These are phyloP conservation scores for Camelus dromedarius DNA, from an alignment of 2,113 vertebrate genomes.

Conservation along the genomic window DNA sequence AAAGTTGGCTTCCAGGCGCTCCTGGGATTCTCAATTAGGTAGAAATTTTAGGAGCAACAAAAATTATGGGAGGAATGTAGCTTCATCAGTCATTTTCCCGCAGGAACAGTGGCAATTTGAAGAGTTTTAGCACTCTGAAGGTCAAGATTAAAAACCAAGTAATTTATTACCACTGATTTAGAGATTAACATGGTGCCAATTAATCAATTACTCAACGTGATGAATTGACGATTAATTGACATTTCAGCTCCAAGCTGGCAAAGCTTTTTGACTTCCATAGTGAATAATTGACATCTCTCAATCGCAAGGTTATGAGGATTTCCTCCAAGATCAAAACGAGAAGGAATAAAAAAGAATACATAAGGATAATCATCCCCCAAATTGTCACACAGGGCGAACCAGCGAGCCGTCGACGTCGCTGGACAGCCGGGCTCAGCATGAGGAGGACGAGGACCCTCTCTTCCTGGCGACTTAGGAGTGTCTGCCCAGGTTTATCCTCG, in stretches of 20 bases:
- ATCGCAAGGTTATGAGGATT: constrained; percentile 36
- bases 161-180: constrained; percentile 88
- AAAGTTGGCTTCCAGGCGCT: constrained; percentile 67
- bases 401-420: accelerated
- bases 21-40: constrained; percentile 66
- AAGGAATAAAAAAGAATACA: background rate
- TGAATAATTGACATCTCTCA: constrained; percentile 67
- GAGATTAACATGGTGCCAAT: constrained; percentile 87
- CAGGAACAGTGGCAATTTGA: constrained; percentile 81
- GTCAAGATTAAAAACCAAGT: constrained; percentile 85
- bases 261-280: constrained; percentile 72
- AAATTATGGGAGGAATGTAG: constrained; percentile 66
- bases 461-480: accelerated
- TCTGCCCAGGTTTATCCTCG: background rate
- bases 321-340: constrained; percentile 53
- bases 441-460: accelerated
- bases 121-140: constrained; percentile 84
- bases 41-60: constrained; percentile 80
- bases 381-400: background rate
- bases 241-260: constrained; percentile 82
- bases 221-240: constrained; percentile 88
- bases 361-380: background rate
- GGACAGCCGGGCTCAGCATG: accelerated
- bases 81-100: constrained; percentile 84
- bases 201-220: constrained; percentile 86